Evolutionary conservation across 2,113 vertebrate species (phyloP), one percentile per base, ranked within the genome.

Genomic region (Azemiops feae): DNA sequence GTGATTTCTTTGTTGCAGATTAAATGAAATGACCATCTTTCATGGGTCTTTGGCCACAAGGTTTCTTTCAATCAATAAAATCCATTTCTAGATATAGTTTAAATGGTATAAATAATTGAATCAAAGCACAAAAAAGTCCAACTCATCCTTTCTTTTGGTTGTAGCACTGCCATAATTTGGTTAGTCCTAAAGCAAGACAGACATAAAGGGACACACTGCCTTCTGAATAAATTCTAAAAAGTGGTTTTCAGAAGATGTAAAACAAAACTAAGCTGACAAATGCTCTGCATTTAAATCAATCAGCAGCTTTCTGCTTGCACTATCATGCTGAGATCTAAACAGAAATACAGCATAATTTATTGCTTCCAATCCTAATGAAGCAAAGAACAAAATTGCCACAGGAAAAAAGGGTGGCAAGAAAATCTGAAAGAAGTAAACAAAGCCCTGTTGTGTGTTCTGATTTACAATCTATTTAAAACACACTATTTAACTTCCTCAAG

Each of bases 181-280:
- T 47, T 91, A 58, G 39, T 54, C 81, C 54, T 47, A 30, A 86
- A 91, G 25, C 54, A 91, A 53, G 55, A 87, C 47, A 60, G 57
- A 53, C 57, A 69, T 53, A 47, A 81, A 53, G 22, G 55, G 30
- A 25, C 34, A 52, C 0, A 1, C 52, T 27, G 47, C 22, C 22
- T 88, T 86, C 57, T 92, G 3, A 47, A 69, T 88, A 45, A 60
- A 53, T 69, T 92, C 81, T 34, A n/a, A 95, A 91, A 92, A 95
- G 94, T 94, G 95, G 93, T 94, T n/a, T 94, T 93, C 92, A 91
- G 95, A 93, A 95, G 92, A 85, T 89, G 92, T 93, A 94, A 95
- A 96, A 95, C 89, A 94, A 93, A 93, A 89, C 91, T 92, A 74
- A 95, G 95, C 58, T 94, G 27, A 55, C 64, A 93, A 64, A 88